These are phyloP conservation scores for Melanotaenia trifasciata DNA, from an alignment of 2,797 vertebrate genomes.

Conservation along the genomic window DNA sequence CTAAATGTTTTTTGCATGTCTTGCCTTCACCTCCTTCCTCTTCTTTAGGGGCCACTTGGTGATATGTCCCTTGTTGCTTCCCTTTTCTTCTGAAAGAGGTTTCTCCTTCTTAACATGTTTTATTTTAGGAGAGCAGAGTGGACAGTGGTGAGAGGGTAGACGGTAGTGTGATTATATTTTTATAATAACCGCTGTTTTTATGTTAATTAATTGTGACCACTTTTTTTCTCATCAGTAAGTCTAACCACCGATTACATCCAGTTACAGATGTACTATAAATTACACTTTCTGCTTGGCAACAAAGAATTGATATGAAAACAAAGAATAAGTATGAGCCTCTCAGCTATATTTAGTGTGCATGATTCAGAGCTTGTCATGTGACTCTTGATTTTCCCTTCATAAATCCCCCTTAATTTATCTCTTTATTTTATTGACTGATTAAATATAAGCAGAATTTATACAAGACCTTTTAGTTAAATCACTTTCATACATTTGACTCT, in stretches of 20 bases:
- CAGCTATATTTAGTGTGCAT: neutral
- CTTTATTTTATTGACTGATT: slow-evolving; percentile 7
- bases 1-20: slow-evolving; percentile 51
- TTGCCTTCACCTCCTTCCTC: slow-evolving; percentile 60
- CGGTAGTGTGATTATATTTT: slow-evolving; percentile 22
- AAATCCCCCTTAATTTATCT: slow-evolving; percentile 4
- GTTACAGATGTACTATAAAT: neutral
- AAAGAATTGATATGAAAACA: neutral
- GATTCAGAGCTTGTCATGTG: slow-evolving; percentile 5
- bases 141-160: neutral
- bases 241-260: neutral
- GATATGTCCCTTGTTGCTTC: slow-evolving; percentile 52
- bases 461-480: neutral
- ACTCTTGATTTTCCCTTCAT: neutral
- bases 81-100: slow-evolving; percentile 60
- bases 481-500: slow-evolving; percentile 21
- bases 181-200: slow-evolving; percentile 28
- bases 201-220: slow-evolving; percentile 24
- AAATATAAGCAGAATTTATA: slow-evolving; percentile 8
- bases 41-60: slow-evolving; percentile 48
- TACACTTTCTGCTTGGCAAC: slow-evolving; percentile 3
- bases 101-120: slow-evolving; percentile 45
- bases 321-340: neutral
- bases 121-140: slow-evolving; percentile 46
- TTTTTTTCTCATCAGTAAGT: slow-evolving; percentile 3